These are phyloP conservation scores for Hyperoplus immaculatus DNA, from an alignment of 2,797 vertebrate genomes.

Conservation along the genomic window DNA sequence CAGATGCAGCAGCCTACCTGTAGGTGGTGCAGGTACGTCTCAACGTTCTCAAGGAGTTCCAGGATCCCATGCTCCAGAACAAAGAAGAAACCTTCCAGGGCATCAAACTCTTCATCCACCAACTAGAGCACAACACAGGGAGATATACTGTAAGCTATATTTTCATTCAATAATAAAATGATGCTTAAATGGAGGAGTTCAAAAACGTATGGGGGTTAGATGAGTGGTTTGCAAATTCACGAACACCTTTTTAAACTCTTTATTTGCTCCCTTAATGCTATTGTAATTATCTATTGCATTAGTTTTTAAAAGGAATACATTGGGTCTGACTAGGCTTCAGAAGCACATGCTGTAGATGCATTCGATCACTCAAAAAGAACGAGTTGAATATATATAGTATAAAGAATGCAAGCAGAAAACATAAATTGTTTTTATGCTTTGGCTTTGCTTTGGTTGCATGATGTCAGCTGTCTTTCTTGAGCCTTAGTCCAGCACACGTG, in stretches of 20 bases:
- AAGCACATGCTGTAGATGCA: background rate
- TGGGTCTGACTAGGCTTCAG: background rate
- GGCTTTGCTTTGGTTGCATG: background rate
- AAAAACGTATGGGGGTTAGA: background rate
- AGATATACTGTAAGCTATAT: background rate
- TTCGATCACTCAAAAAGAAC: background rate
- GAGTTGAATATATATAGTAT: background rate
- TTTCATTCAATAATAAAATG: too few species aligned
- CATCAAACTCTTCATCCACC: conserved; percentile 92
- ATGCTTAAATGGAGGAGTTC: background rate
- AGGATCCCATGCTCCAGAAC: conserved; percentile 87
- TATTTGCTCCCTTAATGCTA: background rate
- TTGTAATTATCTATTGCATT: too few species aligned
- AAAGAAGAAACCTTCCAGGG: conserved; percentile 89
- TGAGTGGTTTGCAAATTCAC: background rate
- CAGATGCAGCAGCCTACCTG: conserved; percentile 82
- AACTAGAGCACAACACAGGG: conserved; percentile 73
- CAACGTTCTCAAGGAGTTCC: conserved; percentile 88
- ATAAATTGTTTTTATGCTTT: background rate
- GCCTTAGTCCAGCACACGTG: background rate
- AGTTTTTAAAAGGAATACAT: background rate
- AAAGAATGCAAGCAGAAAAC: background rate
- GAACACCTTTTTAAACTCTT: background rate
- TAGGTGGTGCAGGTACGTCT: conserved; percentile 86
- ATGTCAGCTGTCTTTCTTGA: background rate